phyloP scores from a whole-genome alignment of 2,113 vertebrate genomes.

The Chaetops frenatus region DNA sequence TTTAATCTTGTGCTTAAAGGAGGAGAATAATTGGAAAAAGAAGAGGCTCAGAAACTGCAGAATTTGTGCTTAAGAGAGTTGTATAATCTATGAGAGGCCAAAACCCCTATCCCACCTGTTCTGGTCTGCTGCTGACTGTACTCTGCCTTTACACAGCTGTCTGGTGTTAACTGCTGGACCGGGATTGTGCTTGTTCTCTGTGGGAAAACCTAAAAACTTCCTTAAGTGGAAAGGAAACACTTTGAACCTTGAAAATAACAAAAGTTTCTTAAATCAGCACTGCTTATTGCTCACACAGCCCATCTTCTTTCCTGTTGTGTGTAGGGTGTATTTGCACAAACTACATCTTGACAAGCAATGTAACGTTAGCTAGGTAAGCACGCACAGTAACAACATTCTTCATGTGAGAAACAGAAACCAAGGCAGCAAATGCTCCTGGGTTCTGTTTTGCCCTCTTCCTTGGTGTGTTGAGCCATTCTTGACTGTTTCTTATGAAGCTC shows the following conservation, averaged over 20 bases:
- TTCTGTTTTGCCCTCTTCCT: background rate
- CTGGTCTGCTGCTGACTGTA: background rate
- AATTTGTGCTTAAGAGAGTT: background rate
- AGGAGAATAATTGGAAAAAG: background rate
- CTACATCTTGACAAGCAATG: background rate
- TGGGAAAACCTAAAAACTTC: background rate
- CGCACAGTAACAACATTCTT: background rate
- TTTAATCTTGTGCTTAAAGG: background rate
- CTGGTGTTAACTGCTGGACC: background rate
- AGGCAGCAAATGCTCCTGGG: background rate
- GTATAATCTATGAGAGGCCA: background rate
- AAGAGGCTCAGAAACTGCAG: background rate
- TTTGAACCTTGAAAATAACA: background rate
- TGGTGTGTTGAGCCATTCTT: background rate
- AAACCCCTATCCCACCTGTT: background rate
- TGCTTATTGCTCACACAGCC: background rate
- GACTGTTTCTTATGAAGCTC: background rate
- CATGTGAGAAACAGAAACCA: background rate
- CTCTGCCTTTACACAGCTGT: background rate
- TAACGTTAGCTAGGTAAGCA: background rate
- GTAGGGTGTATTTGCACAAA: background rate
- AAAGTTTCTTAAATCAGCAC: background rate
- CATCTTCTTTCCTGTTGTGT: background rate
- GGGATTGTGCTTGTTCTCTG: background rate
- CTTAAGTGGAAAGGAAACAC: background rate